phyloP scores from a whole-genome alignment of 2,888 invertebrate species.

The Andrena haemorrhoa region DNA sequence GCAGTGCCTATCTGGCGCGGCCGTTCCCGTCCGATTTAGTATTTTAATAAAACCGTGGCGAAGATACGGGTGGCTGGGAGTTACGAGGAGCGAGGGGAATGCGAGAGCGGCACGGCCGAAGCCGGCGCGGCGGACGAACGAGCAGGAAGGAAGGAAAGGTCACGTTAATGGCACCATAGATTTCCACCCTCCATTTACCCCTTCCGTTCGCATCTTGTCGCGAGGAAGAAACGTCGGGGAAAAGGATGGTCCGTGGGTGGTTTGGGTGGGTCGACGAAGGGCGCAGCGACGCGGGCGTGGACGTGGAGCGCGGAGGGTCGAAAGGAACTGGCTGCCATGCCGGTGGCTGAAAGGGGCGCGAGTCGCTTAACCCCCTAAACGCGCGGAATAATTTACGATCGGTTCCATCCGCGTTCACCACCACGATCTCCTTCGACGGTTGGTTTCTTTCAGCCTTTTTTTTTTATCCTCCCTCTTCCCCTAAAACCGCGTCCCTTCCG shows the following conservation, averaged over 20 bases:
- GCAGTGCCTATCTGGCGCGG: constrained; percentile 13
- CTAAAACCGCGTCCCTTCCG: constrained; percentile 39
- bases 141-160: constrained; percentile 48
- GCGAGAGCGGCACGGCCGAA: not conserved
- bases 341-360: constrained; percentile 70
- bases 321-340: constrained; percentile 52
- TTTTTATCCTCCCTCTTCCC: constrained; percentile 17
- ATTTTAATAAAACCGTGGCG: constrained; percentile 73
- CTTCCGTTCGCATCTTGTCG: constrained; percentile 63
- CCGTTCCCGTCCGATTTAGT: constrained; percentile 67
- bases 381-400: constrained; percentile 78
- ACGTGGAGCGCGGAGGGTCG: constrained; percentile 1
- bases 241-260: constrained; percentile 33
- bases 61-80: constrained; percentile 45
- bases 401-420: constrained; percentile 67
- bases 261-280: not conserved
- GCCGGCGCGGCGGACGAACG: constrained; percentile 8
- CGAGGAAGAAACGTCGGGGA: constrained; percentile 18
- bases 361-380: constrained; percentile 76
- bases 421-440: constrained; percentile 61
- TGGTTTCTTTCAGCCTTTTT: constrained; percentile 55
- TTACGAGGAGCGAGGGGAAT: constrained; percentile 54
- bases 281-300: not conserved
- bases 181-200: constrained; percentile 69
- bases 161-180: constrained; percentile 75